Percentiles rank a stretch among this genome's conserved stretches.
Evolutionary conservation across 2,888 invertebrate species (phyloP).

Genomic region (Aporophyla nigra): DNA sequence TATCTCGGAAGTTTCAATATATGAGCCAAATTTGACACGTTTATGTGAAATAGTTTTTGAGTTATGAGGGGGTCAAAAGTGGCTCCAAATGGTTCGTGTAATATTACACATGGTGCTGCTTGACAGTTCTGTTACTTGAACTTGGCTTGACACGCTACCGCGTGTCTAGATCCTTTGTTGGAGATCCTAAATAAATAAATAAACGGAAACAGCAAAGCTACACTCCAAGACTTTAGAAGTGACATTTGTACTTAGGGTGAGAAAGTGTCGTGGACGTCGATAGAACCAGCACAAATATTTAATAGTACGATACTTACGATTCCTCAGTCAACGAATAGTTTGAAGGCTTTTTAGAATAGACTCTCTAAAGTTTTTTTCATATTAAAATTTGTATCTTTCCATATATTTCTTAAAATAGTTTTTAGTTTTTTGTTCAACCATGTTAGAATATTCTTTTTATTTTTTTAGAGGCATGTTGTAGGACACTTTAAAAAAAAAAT

Average conservation of each 20-base stretch:
- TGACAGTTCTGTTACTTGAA: too few species aligned
- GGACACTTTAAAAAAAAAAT: not conserved
- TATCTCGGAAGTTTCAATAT: too few species aligned
- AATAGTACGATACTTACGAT: not conserved
- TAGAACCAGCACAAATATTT: not conserved
- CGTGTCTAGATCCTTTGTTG: too few species aligned
- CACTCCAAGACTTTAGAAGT: not conserved
- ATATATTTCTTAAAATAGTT: not conserved
- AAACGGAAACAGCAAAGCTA: not conserved
- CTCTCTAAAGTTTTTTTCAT: not conserved
- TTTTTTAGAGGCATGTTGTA: too few species aligned
- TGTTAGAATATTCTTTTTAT: not conserved
- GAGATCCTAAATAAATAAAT: too few species aligned
- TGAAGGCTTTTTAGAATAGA: not conserved
- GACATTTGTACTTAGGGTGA: not conserved
- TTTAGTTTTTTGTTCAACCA: not conserved
- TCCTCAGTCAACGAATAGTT: not conserved
- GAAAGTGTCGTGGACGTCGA: not conserved
- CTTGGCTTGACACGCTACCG: too few species aligned
- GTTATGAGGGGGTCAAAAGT: too few species aligned
- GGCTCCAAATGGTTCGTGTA: too few species aligned
- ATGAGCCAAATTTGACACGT: too few species aligned
- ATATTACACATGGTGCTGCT: too few species aligned
- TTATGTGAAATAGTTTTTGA: too few species aligned
- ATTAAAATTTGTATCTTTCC: not conserved